Base-by-base conservation (phyloP, 1,140 invertebrate genomes). In the Amphibalanus amphitrite region DNA sequence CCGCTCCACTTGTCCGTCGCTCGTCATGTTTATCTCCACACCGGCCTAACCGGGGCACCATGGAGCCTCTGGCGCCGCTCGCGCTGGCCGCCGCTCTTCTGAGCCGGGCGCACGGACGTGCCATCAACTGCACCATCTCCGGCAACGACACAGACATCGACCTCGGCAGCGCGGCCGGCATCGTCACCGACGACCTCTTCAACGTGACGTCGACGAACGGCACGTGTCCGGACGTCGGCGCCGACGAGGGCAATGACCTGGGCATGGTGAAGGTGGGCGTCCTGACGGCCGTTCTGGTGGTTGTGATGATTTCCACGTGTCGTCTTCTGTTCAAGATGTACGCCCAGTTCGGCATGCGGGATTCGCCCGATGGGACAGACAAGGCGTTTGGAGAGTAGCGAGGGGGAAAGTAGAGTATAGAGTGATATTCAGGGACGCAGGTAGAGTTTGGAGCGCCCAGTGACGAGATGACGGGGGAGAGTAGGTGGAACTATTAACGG, bases 271-370 rank as follows among this genome's bases (percentile, higher is more conserved):
- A 67, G 65, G 65, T 67, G 8, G 65, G 26, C n/a, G 65, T 67
- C n/a, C 28, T 67, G 65, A 28, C 28, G 0, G 65, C 65, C 65
- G 65, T 67, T 0, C 65, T 67, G n/a, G 65, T 67, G 3, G 28
- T 67, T 1, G 65, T 67, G 3, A 67, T 67, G 26, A 67, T 67
- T 26, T 67, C 65, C 26, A 67, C 65, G 23, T 67, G 65, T 17
- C 65, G 65, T n/a, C n/a, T 67, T 10, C n/a, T 67, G 10, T 67
- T 67, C 65, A 67, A 67, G 65, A 28, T 67, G 65, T 67, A 67
- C 65, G 65, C 65, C 23, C 65, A 67, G 65, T 28, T 67, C 10
- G 65, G 65, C n/a, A 67, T 67, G 26, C 15, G 65, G 10, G 65
- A 67, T 10, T 8, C n/a, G 26, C 65, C 65, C 3, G 65, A 67